Percentiles rank a stretch among this genome's conserved stretches.
These are phyloP conservation scores for Leptopilina boulardi DNA, from an alignment of 1,140 invertebrate genomes.

Conservation along the genomic window DNA sequence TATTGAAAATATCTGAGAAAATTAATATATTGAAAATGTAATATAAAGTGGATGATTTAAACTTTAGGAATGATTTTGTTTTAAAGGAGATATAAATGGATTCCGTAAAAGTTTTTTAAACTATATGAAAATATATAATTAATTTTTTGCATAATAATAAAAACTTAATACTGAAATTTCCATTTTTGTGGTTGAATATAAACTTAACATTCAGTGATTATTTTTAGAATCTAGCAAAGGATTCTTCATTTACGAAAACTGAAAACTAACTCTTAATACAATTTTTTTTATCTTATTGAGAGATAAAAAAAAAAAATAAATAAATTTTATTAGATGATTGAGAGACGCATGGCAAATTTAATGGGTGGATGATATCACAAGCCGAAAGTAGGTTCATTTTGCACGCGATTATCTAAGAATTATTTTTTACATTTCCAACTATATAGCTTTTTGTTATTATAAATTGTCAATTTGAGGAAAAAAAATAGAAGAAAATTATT, in stretches of 20 bases:
- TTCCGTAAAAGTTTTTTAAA: no score
- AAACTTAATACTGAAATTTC: not conserved
- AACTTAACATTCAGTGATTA: not conserved
- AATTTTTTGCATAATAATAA: no score
- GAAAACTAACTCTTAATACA: not conserved
- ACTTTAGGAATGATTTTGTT: no score
- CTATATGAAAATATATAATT: no score
- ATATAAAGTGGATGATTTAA: not conserved
- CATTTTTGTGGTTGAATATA: not conserved
- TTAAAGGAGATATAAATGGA: no score
- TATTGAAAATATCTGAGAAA: not conserved
- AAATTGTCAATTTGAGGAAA: not conserved
- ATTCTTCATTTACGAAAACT: not conserved
- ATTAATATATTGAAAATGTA: not conserved
- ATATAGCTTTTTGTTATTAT: not conserved
- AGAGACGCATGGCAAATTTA: not conserved
- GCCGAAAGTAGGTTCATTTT: slow-evolving; percentile 24
- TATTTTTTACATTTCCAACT: not conserved
- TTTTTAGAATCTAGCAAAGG: not conserved
- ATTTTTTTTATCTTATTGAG: not conserved
- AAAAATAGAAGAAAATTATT: not conserved
- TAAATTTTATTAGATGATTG: not conserved
- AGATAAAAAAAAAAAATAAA: no score
- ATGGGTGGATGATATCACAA: not conserved
- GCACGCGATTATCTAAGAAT: slow-evolving; percentile 13